Evolutionary conservation across 2,113 vertebrate species (phyloP).

Genomic region (Rhea pennata): DNA sequence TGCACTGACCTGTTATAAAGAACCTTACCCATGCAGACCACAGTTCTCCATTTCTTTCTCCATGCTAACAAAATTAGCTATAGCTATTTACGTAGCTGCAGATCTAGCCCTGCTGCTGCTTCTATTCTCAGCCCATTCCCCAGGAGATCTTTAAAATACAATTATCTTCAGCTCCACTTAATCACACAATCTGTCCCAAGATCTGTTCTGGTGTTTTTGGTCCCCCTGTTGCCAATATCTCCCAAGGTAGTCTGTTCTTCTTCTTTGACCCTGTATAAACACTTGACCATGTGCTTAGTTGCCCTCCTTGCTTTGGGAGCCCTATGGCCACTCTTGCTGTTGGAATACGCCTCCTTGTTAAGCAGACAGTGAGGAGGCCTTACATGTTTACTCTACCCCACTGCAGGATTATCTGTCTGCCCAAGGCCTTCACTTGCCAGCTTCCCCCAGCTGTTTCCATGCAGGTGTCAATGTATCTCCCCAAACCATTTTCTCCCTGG

Average conservation of each 20-base stretch:
- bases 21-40: neutral
- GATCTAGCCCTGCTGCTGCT: neutral
- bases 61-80: neutral
- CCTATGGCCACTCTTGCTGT: neutral
- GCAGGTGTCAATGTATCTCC: neutral
- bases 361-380: neutral
- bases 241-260: neutral
- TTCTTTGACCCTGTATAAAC: neutral
- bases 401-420: neutral
- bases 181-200: constrained; percentile 48
- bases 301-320: neutral
- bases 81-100: neutral
- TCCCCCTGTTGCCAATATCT: neutral
- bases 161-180: constrained; percentile 35
- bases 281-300: neutral
- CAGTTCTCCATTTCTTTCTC: neutral
- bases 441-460: neutral
- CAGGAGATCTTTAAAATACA: constrained; percentile 40
- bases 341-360: neutral
- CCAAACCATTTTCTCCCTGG: neutral
- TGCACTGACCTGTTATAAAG: neutral
- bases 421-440: neutral
- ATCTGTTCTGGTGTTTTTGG: neutral
- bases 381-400: neutral
- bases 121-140: constrained; percentile 13